phyloP scores from a whole-genome alignment of 2,888 invertebrate genomes.

The Ecliptopera silaceata region DNA sequence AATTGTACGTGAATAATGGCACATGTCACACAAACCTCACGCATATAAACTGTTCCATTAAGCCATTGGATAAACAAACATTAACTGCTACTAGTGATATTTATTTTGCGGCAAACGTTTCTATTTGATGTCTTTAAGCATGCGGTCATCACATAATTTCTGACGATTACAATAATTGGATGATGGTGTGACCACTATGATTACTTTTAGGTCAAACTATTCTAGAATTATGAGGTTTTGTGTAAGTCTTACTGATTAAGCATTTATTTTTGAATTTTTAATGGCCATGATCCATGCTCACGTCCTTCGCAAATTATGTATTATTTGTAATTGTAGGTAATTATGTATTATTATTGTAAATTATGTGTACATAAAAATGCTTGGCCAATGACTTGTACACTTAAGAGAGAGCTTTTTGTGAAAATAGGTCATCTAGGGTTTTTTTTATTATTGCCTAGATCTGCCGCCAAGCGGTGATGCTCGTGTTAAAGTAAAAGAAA shows the following conservation, averaged over 20 bases:
- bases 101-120: conserved; percentile 1
- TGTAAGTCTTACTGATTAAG: neutral
- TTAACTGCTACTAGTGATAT: neutral
- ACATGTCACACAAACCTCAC: conserved; percentile 8
- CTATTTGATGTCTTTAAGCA: conserved; percentile 1
- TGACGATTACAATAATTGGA: conserved; percentile 2
- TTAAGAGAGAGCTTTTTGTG: too few species aligned
- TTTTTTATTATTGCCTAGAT: too few species aligned
- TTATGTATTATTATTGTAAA: too few species aligned
- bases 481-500: too few species aligned
- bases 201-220: neutral
- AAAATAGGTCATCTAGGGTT: too few species aligned
- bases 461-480: too few species aligned
- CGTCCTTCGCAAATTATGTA: conserved; percentile 39
- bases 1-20: conserved; percentile 5
- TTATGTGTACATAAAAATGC: too few species aligned
- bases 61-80: conserved; percentile 7
- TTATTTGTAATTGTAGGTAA: too few species aligned
- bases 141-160: conserved; percentile 13
- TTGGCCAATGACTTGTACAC: too few species aligned
- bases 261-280: conserved; percentile 11
- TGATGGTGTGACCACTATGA: neutral
- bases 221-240: neutral
- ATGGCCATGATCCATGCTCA: conserved; percentile 8
- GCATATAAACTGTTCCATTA: conserved; percentile 6